Evolutionary conservation across 2,797 vertebrate species (phyloP).

Genomic region (Hapalemur alaotrensis): DNA sequence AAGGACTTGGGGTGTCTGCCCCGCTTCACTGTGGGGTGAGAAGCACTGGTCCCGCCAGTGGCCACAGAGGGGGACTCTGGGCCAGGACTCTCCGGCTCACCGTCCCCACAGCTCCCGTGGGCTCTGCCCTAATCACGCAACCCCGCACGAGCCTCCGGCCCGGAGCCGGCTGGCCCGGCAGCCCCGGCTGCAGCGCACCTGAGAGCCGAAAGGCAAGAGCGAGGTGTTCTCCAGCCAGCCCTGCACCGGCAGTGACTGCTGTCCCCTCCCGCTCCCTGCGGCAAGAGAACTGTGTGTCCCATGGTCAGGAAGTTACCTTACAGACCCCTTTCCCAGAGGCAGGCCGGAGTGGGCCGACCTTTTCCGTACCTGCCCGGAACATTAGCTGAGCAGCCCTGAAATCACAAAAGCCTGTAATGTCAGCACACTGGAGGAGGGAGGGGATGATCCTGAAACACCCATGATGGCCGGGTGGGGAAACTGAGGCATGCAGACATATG

Average conservation of each 20-base stretch:
- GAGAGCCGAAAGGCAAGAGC: not conserved
- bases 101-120: not conserved
- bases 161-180: rapidly evolving
- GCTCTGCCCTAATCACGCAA: not conserved
- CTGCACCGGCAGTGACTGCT: not conserved
- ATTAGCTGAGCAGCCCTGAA: not conserved
- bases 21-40: not conserved
- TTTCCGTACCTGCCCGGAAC: not conserved
- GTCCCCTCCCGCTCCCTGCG: not conserved
- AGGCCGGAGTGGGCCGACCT: not conserved
- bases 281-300: not conserved
- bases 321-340: not conserved
- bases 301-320: not conserved
- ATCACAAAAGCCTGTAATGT: not conserved
- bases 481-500: not conserved
- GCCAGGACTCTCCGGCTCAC: not conserved
- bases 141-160: no score
- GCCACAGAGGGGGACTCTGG: not conserved
- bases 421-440: not conserved
- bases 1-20: not conserved
- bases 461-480: not conserved
- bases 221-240: not conserved
- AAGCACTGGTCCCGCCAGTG: not conserved
- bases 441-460: not conserved
- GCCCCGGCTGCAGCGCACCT: not conserved